These are phyloP conservation scores for Felis catus DNA, from an alignment of 2,113 vertebrate species.

Conservation along the genomic window F.catus_Fca126_mat1.0 CM031420.1:92289501-92290000, in stretches of 20 bases:
- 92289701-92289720: background rate
- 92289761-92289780: slow-evolving; percentile 48
- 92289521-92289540: slow-evolving; percentile 67
- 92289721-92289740: background rate
- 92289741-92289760: background rate
- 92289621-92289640: slow-evolving; percentile 65
- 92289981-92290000: slow-evolving; percentile 63
- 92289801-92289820: slow-evolving; percentile 67
- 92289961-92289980: slow-evolving; percentile 37
- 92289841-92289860: slow-evolving; percentile 70
- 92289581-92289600: slow-evolving; percentile 51
- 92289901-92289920: slow-evolving; percentile 73
- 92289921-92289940: slow-evolving; percentile 65
- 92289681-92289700: background rate
- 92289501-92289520: slow-evolving; percentile 77
- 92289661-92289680: slow-evolving; percentile 1
- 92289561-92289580: slow-evolving; percentile 59
- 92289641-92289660: slow-evolving; percentile 53
- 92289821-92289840: slow-evolving; percentile 55
- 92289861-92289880: slow-evolving; percentile 73
- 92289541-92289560: slow-evolving; percentile 61
- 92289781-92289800: slow-evolving; percentile 60
- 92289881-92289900: slow-evolving; percentile 73
- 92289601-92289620: slow-evolving; percentile 69
- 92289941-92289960: slow-evolving; percentile 68